phyloP scores from a whole-genome alignment of 2,888 invertebrate species.

The Hydropsyche betteni region DNA sequence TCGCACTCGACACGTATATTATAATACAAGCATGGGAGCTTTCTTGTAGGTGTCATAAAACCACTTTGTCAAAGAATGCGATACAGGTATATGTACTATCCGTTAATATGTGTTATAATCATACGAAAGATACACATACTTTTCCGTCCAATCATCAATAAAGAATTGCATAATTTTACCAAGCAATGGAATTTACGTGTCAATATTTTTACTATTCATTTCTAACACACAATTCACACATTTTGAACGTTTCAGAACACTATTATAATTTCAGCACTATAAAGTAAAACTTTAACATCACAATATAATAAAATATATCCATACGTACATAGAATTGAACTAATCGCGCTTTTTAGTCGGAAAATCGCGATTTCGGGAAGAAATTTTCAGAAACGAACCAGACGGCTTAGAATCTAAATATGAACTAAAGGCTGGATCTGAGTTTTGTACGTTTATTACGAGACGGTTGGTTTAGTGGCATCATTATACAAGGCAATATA shows the following conservation, averaged over 20 bases:
- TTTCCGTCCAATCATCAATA: too few relatives aligned
- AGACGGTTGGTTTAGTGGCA: constrained; percentile 49
- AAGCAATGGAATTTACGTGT: too few relatives aligned
- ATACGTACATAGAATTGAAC: too few relatives aligned
- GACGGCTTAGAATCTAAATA: constrained; percentile 47
- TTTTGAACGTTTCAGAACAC: too few relatives aligned
- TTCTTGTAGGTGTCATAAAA: constrained; percentile 40
- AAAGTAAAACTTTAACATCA: too few relatives aligned
- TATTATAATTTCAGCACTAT: too few relatives aligned
- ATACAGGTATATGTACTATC: constrained; percentile 17
- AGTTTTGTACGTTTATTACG: constrained; percentile 48
- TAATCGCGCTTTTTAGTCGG: too few relatives aligned
- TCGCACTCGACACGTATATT: constrained; percentile 41
- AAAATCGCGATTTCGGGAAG: neutral
- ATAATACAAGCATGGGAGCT: constrained; percentile 9
- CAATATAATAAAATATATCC: too few relatives aligned
- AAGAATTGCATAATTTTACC: too few relatives aligned
- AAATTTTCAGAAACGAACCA: constrained; percentile 43
- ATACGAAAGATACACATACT: too few relatives aligned
- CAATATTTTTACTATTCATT: too few relatives aligned
- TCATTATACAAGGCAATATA: constrained; percentile 51
- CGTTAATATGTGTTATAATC: neutral
- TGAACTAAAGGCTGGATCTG: constrained; percentile 47
- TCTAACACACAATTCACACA: too few relatives aligned
- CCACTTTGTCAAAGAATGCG: constrained; percentile 41